Percentiles rank a stretch among this genome's conserved stretches.
These are phyloP conservation scores for Hormiphora californensis DNA, from an alignment of 37 sponge, comb jelly and placozoan species.

Conservation along the genomic window DNA sequence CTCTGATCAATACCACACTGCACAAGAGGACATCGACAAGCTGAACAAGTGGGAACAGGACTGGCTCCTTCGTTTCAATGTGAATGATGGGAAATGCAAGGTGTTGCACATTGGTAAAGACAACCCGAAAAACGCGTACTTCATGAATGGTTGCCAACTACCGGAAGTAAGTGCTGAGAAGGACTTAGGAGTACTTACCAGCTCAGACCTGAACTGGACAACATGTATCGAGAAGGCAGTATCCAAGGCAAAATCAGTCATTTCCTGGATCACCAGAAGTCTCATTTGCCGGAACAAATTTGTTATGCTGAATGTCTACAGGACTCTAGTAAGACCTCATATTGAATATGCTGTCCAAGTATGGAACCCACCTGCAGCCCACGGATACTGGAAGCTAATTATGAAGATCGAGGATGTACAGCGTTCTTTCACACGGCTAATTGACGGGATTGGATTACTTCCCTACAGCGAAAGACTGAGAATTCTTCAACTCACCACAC, in stretches of 20 bases:
- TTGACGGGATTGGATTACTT: neutral
- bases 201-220: neutral
- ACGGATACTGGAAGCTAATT: slow-evolving; percentile 43
- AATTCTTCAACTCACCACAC: no score
- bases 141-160: neutral
- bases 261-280: neutral
- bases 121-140: neutral
- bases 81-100: slow-evolving; percentile 39
- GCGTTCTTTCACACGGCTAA: neutral
- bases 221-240: neutral
- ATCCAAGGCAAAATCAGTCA: slow-evolving; percentile 26
- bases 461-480: neutral
- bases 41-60: slow-evolving; percentile 4
- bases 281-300: neutral
- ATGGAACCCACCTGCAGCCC: slow-evolving; percentile 5
- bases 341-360: slow-evolving; percentile 27
- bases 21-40: slow-evolving; percentile 5
- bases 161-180: neutral
- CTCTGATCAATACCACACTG: neutral
- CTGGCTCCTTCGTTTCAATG: slow-evolving; percentile 24
- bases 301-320: slow-evolving; percentile 30
- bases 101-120: neutral
- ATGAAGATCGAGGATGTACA: slow-evolving; percentile 54
- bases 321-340: slow-evolving; percentile 23
- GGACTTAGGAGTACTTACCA: neutral